Conservation (phyloP, 2,888 invertebrate species). For the Labia minor region DNA sequence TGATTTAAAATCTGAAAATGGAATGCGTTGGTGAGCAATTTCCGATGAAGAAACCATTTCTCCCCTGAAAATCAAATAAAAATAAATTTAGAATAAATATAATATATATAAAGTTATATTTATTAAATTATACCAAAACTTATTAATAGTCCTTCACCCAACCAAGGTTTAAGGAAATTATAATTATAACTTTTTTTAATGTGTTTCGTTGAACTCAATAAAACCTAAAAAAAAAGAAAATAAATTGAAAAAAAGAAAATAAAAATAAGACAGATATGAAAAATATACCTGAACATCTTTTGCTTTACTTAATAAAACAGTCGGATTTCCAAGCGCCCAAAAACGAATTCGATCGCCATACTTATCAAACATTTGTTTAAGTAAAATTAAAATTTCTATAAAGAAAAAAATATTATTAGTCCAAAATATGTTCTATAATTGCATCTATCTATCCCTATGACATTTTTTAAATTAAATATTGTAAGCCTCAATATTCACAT, state of each 20-base stretch:
- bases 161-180: background rate
- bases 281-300: background rate
- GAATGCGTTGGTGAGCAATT: background rate
- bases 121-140: background rate
- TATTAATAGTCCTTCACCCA: background rate
- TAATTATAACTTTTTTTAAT: background rate
- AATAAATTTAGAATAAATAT: background rate
- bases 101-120: background rate
- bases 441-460: no score
- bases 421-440: no score
- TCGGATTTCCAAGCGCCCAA: background rate
- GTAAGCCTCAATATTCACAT: no score
- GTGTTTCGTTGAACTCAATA: background rate
- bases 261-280: background rate
- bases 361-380: background rate
- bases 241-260: background rate
- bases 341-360: background rate
- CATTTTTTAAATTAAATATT: no score
- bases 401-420: background rate
- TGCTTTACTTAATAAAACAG: background rate
- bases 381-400: background rate
- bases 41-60: background rate
- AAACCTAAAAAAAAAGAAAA: background rate
- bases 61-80: background rate
- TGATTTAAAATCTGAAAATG: background rate